phyloP scores from a whole-genome alignment of 2,797 vertebrate genomes.

The Calcarius lapponicus region DNA sequence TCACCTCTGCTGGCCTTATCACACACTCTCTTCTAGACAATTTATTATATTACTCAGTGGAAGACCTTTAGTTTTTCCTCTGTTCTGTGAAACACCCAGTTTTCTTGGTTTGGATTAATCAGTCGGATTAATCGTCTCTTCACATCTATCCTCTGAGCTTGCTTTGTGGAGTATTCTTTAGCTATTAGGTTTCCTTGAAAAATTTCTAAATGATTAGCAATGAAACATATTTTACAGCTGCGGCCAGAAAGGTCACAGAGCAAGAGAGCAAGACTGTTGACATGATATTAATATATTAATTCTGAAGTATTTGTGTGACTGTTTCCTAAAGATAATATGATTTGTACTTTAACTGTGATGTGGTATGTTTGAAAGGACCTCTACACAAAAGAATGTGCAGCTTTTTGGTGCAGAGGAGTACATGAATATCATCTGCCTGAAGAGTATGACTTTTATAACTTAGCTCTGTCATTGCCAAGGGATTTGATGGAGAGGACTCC shows the following conservation, averaged over 20 bases:
- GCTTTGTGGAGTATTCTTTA: background rate
- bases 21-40: background rate
- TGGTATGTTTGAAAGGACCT: background rate
- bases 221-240: accelerated
- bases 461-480: background rate
- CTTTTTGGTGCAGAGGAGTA: background rate
- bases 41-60: background rate
- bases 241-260: background rate
- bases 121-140: background rate
- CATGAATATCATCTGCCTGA: background rate
- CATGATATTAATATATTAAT: background rate
- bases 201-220: background rate
- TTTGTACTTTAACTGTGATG: background rate
- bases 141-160: background rate
- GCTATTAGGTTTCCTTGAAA: background rate
- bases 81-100: background rate
- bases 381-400: background rate
- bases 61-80: background rate
- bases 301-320: background rate
- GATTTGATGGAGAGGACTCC: background rate
- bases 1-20: background rate
- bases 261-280: accelerated
- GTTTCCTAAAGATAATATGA: background rate
- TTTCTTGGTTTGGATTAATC: background rate
- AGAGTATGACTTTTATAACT: background rate